phyloP scores from a whole-genome alignment of 2,113 vertebrate species.

The Pavo muticus region DNA sequence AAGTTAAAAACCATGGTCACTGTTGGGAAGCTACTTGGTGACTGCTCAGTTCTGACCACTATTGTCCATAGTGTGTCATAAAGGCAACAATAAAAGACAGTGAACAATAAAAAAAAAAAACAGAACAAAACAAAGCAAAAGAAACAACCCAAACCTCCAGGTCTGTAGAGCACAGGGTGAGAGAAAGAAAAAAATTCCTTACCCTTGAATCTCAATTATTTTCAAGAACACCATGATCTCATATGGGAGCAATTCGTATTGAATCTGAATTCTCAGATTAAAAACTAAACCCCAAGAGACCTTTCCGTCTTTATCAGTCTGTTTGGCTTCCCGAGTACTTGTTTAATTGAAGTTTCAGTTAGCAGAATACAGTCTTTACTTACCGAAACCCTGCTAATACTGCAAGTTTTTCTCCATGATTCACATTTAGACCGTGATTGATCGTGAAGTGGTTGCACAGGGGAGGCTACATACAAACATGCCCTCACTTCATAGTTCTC shows the following conservation, averaged over 20 bases:
- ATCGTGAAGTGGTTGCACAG: not conserved
- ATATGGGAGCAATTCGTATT: not conserved
- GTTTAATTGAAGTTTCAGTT: constrained; percentile 26
- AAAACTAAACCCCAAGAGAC: constrained; percentile 22
- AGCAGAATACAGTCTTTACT: not conserved
- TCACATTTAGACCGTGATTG: not conserved
- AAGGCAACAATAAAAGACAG: not conserved
- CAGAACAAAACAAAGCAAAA: not conserved
- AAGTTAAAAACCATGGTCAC: not conserved
- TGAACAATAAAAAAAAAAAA: not conserved
- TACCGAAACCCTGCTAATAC: not conserved
- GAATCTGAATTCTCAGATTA: constrained; percentile 23
- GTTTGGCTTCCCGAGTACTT: constrained; percentile 1
- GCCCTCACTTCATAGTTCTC: not conserved
- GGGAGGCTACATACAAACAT: not conserved
- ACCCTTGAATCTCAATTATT: not conserved
- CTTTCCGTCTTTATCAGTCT: not conserved
- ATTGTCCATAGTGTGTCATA: not conserved
- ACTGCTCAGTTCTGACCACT: not conserved
- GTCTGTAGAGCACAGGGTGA: not conserved
- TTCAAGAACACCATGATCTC: not conserved
- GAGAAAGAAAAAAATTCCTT: not conserved
- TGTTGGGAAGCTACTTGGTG: not conserved
- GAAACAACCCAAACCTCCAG: not conserved
- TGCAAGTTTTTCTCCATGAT: not conserved